Base-by-base conservation (phyloP, 2,113 vertebrate species). In the Apistogramma diplotaenia region DNA sequence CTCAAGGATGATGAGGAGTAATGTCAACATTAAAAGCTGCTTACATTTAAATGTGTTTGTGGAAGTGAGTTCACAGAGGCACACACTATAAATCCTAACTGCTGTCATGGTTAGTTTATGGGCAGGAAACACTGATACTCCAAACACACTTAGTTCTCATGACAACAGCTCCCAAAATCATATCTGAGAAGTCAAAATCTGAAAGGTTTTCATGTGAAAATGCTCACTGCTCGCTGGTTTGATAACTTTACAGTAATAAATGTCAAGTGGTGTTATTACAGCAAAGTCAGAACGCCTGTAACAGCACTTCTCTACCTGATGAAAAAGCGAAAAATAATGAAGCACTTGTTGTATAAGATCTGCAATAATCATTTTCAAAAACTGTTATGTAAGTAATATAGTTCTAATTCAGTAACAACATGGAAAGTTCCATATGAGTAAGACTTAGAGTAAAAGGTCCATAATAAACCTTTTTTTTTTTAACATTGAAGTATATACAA, bases 81-180 rank as follows among this genome's bases (percentile, higher is more conserved):
- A 80, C 62, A 5, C 46, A 18, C 85, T 70, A 78, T 79, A 83
- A 90, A 43, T 60, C 27, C 62, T 40, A 53, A 8, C 59, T 89
- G 86, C 87, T 37, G 92, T 93, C 88, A 89, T 80, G 37, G 54
- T 70, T 12, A 12, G 33, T 76, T 60, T 81, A 82, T 56, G 56
- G 59, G 59, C 35, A 70, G 1, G 16, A 71, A 80, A 57, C 78
- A 76, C 35, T 16, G 2, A 76, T 4, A 73, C 37, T 40, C 37
- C 33, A 88, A 81, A 91, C 74, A 87, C 76, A 58, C 37, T 40
- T 19, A 8, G 82, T 51, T 83, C 1, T 84, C 76, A 83, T 56
- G 79, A 43, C 76, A 73, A 86, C 86, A 46, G 35, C 18, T 57
- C 37, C 49, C 33, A 2, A 49, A 49, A 16, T 19, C 79, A 49